These are phyloP conservation scores for Gobio occitaniae DNA, from an alignment of 2,797 vertebrate genomes.

Conservation along the genomic window DNA sequence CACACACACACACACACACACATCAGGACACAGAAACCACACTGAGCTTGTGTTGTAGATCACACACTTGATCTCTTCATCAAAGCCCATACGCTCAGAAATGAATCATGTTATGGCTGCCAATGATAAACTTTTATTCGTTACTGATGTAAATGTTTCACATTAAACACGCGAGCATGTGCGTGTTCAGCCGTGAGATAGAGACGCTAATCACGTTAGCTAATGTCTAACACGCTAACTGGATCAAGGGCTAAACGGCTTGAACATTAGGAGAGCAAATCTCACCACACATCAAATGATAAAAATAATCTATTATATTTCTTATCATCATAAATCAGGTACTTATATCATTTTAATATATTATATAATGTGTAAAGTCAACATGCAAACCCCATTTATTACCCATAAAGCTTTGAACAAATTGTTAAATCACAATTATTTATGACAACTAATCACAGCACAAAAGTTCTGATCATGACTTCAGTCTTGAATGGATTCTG, in stretches of 20 bases:
- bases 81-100: background rate
- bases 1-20: too few species aligned
- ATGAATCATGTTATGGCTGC: background rate
- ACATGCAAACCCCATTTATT: background rate
- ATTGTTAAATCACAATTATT: too few species aligned
- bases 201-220: conserved; percentile 58
- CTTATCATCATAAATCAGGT: background rate
- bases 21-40: background rate
- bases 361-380: too few species aligned
- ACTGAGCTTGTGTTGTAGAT: background rate
- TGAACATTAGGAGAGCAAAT: background rate
- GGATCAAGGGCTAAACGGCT: conserved; percentile 68
- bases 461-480: background rate
- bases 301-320: too few species aligned
- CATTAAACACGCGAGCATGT: background rate
- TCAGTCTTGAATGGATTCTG: conserved; percentile 38
- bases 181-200: background rate
- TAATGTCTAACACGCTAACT: conserved; percentile 73
- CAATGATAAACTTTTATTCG: background rate
- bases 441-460: background rate
- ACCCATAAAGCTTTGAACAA: background rate
- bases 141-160: background rate
- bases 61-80: background rate
- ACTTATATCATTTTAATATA: background rate
- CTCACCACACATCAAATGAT: background rate